Evolutionary conservation across 2,797 vertebrate genomes (phyloP), one percentile per base, ranked within the genome.

Genomic region (Rhinophrynus dorsalis): DNA sequence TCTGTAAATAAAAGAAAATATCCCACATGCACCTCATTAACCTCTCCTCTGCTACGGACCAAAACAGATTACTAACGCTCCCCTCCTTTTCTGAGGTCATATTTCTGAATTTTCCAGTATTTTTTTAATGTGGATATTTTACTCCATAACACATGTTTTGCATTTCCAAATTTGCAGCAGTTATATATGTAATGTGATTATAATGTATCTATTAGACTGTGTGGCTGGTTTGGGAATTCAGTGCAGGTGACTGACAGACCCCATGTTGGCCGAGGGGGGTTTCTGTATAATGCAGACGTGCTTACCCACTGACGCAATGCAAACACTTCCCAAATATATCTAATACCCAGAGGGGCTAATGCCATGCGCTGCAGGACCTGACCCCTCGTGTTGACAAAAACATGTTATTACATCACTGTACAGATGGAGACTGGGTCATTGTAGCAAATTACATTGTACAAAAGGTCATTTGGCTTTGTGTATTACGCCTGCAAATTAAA

Each of bases 161-260:
- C 40, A 57, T 67, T 56, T 67, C 42, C 18, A 45, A 44, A 35
- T 47, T 26, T 58, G n/a, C n/a, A n/a, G n/a, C n/a, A n/a, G n/a
- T n/a, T n/a, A n/a, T n/a, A n/a, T n/a, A n/a, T n/a, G n/a, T 67
- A 58, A 67, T 67, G 20, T 35, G 51, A 35, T 56, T 17, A 56
- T 26, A 48, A 35, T 57, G 64, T 44, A 67, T 67, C 29, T 57
- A 26, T 26, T 58, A 67, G 64, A 67, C 50, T 42, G 51, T 32
- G 35, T 66, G 63, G 50, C 40, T n/a, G 29, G 32, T 67, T 45
- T 33, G 38, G 51, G 52, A 67, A 67, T 67, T 17, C 20, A 21
- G 56, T 67, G 51, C 64, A 37, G 52, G 38, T 56, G 51, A 67
- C 30, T 20, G 64, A 67, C 38, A 56, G 40, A 66, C 51, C 27